Evolutionary conservation across 2,888 invertebrate species (phyloP).

Genomic region (Atherix ibis): DNA sequence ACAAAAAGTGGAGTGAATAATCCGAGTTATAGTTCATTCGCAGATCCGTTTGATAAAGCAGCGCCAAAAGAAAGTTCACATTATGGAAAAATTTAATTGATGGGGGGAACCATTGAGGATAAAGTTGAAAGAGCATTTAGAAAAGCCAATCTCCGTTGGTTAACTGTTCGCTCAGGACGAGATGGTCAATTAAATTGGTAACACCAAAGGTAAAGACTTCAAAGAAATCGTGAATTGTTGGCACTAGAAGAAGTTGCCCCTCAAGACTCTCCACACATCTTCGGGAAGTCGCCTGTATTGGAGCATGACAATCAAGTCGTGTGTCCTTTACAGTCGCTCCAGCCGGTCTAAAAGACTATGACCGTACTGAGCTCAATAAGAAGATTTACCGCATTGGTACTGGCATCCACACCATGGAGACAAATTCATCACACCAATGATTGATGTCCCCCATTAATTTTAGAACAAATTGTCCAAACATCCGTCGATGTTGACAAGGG

Average conservation of each 20-base stretch:
- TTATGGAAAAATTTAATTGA: conserved; percentile 99
- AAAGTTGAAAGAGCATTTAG: conserved; percentile 93
- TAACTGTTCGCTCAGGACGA: conserved; percentile 93
- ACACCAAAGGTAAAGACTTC: conserved; percentile 98
- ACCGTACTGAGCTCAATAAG: conserved; percentile 99
- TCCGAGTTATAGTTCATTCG: conserved; percentile 93
- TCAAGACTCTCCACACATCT: conserved; percentile 99
- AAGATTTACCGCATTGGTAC: conserved; percentile 95
- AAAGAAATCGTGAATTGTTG: conserved; percentile 99
- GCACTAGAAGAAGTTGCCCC: conserved; percentile 98
- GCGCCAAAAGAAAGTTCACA: conserved; percentile 98
- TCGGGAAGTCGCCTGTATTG: conserved; percentile 98
- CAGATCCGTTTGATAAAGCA: conserved; percentile 97
- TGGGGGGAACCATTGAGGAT: conserved; percentile 88
- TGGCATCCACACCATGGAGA: conserved; percentile 75
- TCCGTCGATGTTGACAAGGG: conserved; percentile 99
- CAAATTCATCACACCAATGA: conserved; percentile 98
- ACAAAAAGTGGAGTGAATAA: conserved; percentile 98
- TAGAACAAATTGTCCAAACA: conserved; percentile 96
- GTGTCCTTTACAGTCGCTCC: conserved; percentile 98
- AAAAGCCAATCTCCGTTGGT: conserved; percentile 80
- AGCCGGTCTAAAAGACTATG: conserved; percentile 97
- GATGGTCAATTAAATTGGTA: conserved; percentile 98
- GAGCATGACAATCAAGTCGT: conserved; percentile 99
- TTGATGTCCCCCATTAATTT: conserved; percentile 99